A percentile compares a stretch with the other conserved stretches of the same genome.
phyloP scores from a whole-genome alignment of 2,888 invertebrate species.

The Clanis bilineata region DNA sequence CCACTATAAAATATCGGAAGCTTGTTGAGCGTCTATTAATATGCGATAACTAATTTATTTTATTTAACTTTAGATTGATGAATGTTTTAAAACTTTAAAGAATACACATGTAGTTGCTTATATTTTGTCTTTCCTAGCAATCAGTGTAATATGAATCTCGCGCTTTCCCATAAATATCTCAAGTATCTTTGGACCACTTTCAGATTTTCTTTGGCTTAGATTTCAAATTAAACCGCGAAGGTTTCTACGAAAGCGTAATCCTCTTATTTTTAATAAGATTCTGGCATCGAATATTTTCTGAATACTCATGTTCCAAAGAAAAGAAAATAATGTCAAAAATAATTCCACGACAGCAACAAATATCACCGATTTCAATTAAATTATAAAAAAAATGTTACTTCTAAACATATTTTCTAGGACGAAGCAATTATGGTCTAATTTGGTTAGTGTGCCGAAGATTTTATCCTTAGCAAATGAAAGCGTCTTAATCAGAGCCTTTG shows the following conservation, averaged over 20 bases:
- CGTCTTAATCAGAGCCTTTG: constrained; percentile 39
- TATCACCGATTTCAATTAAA: constrained; percentile 25
- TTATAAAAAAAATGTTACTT: constrained; percentile 27
- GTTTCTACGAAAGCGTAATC: background rate
- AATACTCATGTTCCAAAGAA: constrained; percentile 4
- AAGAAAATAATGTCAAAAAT: constrained; percentile 17
- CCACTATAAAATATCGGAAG: constrained; percentile 3
- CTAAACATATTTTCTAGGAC: constrained; percentile 32
- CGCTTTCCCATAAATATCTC: no score
- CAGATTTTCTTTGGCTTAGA: no score
- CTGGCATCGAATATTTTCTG: constrained; percentile 23
- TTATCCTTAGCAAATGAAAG: constrained; percentile 26
- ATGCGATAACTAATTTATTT: background rate
- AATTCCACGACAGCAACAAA: constrained; percentile 43
- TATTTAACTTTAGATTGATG: background rate
- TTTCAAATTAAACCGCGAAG: no score
- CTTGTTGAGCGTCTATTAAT: background rate
- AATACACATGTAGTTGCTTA: no score
- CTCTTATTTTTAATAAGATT: constrained; percentile 21
- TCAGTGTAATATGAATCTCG: no score
- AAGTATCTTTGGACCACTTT: no score
- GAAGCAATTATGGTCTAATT: constrained; percentile 37
- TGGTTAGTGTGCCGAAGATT: constrained; percentile 28
- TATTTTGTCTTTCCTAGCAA: no score
- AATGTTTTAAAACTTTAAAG: background rate